phyloP scores from a whole-genome alignment of 2,888 invertebrate genomes.

The Aphidoletes aphidimyza region DNA sequence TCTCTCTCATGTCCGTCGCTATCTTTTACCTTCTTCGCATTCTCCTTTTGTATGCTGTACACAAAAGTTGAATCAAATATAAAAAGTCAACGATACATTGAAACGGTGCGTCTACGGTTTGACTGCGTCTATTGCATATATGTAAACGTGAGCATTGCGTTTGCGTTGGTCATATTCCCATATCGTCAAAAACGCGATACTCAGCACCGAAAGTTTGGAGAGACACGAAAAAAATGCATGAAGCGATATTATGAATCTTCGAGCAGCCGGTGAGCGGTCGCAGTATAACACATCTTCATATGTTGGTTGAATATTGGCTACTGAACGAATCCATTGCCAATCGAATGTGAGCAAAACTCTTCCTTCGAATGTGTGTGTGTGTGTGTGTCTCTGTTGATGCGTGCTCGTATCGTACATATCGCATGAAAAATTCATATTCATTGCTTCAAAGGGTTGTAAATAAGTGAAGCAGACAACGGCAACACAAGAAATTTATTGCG shows the following conservation, averaged over 20 bases:
- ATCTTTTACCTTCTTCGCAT: slow-evolving; percentile 25
- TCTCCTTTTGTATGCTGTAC: slow-evolving; percentile 11
- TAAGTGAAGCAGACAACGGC: background rate
- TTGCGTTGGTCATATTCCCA: slow-evolving; percentile 52
- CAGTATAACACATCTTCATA: slow-evolving; percentile 15
- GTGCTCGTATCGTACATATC: background rate
- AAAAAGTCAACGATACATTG: background rate
- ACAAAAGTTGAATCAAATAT: background rate
- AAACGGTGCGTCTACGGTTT: background rate
- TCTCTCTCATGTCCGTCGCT: background rate
- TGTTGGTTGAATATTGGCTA: background rate
- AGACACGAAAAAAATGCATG: slow-evolving; percentile 31
- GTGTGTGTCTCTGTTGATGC: background rate
- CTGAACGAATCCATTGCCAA: slow-evolving; percentile 7
- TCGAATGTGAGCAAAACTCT: background rate
- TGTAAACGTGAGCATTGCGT: slow-evolving; percentile 21
- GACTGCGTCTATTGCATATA: background rate
- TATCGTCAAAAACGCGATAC: background rate
- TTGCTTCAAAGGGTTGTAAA: slow-evolving; percentile 45
- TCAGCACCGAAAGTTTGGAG: background rate
- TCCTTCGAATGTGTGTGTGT: background rate
- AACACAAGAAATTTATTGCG: background rate
- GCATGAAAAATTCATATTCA: slow-evolving; percentile 40
- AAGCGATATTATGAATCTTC: slow-evolving; percentile 17
- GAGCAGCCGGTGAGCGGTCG: background rate